Percentiles rank a stretch among this genome's conserved stretches.
phyloP scores from a whole-genome alignment of 1,140 invertebrate species.

The Cheumatopsyche charites region DNA sequence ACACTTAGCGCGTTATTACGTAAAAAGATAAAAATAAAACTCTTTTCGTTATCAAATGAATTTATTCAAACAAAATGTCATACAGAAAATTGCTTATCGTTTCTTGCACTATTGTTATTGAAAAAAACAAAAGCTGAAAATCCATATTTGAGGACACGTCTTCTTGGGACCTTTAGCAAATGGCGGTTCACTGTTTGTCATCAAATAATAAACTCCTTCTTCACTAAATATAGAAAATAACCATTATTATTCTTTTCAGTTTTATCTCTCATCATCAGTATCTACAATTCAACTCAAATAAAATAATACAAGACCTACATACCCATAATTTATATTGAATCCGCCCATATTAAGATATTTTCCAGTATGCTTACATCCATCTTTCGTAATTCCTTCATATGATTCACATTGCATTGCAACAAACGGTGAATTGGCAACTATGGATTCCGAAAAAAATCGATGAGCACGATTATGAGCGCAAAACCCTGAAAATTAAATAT shows the following conservation, averaged over 20 bases:
- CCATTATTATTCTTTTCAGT: neutral
- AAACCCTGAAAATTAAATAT: conserved; percentile 51
- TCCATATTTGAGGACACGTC: conserved; percentile 27
- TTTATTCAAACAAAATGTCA: too few species aligned
- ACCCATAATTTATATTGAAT: conserved; percentile 62
- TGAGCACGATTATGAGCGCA: conserved; percentile 66
- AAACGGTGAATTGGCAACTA: conserved; percentile 57
- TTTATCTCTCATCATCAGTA: too few species aligned
- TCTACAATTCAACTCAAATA: neutral
- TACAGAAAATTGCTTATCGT: too few species aligned
- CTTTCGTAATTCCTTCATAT: conserved; percentile 62
- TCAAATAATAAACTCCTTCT: conserved; percentile 47
- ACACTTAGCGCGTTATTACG: too few species aligned
- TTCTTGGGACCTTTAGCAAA: conserved; percentile 43
- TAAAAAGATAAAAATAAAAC: too few species aligned
- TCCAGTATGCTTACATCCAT: conserved; percentile 60
- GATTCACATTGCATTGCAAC: conserved; percentile 62
- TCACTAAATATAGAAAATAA: conserved; percentile 42
- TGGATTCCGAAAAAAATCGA: conserved; percentile 66
- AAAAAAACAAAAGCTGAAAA: conserved; percentile 4
- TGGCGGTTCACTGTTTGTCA: conserved; percentile 46
- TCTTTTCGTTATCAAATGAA: too few species aligned
- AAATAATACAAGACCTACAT: too few species aligned
- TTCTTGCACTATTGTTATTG: neutral
- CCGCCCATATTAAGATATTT: conserved; percentile 63